Evolutionary conservation across 2,113 vertebrate species (phyloP), one percentile per base, ranked within the genome.

Genomic region (Burhinus bistriatus): DNA sequence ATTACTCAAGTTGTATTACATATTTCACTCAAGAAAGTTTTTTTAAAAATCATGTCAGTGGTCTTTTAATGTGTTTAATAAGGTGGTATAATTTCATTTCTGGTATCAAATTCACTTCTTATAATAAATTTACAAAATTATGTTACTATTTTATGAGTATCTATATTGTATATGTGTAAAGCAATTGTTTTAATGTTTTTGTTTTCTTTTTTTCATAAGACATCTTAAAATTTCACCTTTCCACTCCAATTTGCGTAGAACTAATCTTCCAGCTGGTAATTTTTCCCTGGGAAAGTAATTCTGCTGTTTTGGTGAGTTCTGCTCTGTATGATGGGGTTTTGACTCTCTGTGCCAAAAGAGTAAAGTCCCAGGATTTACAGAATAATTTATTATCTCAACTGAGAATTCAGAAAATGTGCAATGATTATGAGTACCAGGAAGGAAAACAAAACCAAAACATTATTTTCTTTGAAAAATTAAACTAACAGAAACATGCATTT

Each of bases 271-370:
- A 88, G 8, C 12, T 76, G 61, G 18, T 14, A 76, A 0, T 40
- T 76, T 94, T 82, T 87, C 57, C 6, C 45, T 72, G 36, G 22
- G 62, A 89, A 78, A 21, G 5, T 38, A 80, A 36, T 79, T 75
- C 15, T 85, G 20, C 4, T 78, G 11, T 34, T 87, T 68, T 54
- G 38, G 21, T 3, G n/a, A 36, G 9, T 47, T 87, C 52, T 66
- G 0, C 1, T 75, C 2, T 62, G 9, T 29, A 0, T n/a, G n/a
- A 40, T 23, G 47, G 5, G 12, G 1, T 3, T 83, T 77, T 94
- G 36, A 38, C 10, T 71, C 20, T 20, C 22, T 26, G 10, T 71
- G 32, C 26, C 52, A 55, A 75, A 62, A 51, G 2, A 87, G 5
- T 64, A 12, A 86, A 71, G 10, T 76, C 47, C n/a, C 57, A 23